Evolutionary conservation across 2,888 invertebrate genomes (phyloP).

Genomic region (Cremastinae sp.): DNA sequence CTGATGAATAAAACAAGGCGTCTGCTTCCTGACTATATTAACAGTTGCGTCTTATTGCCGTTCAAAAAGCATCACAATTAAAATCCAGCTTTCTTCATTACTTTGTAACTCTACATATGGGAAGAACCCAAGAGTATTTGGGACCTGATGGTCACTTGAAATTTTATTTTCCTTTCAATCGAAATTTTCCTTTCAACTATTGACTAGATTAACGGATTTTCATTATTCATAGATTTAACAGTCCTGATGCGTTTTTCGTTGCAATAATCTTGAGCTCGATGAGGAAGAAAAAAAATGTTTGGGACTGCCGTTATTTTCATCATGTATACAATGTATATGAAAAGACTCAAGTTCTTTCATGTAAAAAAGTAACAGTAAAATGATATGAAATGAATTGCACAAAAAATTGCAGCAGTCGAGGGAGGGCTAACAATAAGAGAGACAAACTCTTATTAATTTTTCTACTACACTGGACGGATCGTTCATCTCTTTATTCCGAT

Average conservation of each 20-base stretch:
- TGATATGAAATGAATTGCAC: too few species aligned
- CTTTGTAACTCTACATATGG: too few species aligned
- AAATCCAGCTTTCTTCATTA: too few species aligned
- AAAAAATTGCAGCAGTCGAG: slow-evolving; percentile 37
- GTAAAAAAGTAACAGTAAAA: too few species aligned
- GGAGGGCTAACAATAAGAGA: too few species aligned
- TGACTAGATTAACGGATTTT: slow-evolving; percentile 55
- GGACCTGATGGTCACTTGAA: too few species aligned
- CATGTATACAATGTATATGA: neutral
- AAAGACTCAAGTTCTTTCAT: neutral
- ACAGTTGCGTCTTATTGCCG: too few species aligned
- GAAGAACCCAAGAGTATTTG: too few species aligned
- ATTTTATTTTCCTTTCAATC: slow-evolving; percentile 17
- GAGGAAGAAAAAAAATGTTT: slow-evolving; percentile 1
- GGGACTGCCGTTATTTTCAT: too few species aligned
- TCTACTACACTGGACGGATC: slow-evolving; percentile 55
- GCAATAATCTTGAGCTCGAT: slow-evolving; percentile 12
- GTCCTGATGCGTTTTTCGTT: slow-evolving; percentile 31
- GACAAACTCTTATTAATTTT: slow-evolving; percentile 49
- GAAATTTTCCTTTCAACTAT: slow-evolving; percentile 47
- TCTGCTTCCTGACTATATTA: slow-evolving; percentile 43
- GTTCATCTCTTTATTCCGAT: slow-evolving; percentile 48
- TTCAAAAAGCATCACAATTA: too few species aligned
- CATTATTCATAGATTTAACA: slow-evolving; percentile 42
- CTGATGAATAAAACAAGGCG: slow-evolving; percentile 62